Evolutionary conservation across 2,113 vertebrate species (phyloP), one percentile per base, ranked within the genome.

Genomic region (Sceloporus undulatus): DNA sequence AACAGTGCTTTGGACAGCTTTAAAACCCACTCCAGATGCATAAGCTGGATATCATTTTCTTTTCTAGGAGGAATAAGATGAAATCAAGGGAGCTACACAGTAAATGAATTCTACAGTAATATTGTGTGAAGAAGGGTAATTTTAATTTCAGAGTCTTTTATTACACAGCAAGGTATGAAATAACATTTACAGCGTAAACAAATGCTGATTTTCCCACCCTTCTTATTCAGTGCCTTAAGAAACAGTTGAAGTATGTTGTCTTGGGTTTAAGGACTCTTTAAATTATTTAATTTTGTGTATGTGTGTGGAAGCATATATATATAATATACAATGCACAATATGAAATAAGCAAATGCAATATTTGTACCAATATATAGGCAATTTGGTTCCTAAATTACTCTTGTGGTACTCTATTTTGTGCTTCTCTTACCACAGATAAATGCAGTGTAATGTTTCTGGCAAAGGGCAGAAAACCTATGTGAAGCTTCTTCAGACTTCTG

Each of bases 101-200:
- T 73, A 94, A 95, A 93, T 85, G 86, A 95, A 94, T 91, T 79
- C 92, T 90, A 93, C 56, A 94, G 90, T 91, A 94, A 90, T 87
- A 89, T 82, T 94, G 91, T 90, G 88, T 89, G 91, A 93, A 95
- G 91, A 92, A 71, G 38, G 92, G 92, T 94, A 92, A 96, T 95
- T 97, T 95, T 95, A 95, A 96, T 95, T 95, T 95, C 89, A 95
- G 88, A 59, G 89, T 92, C 90, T 94, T 96, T 95, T 94, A 95
- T 95, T 96, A 91, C 87, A 91, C 78, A 94, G 92, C 82, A 94
- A 95, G 92, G 94, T 94, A 96, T 92, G 92, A 96, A 96, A 95
- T 91, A 95, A 94, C 82, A 95, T 95, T 95, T 94, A 94, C 62
- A 91, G 88, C 81, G 92, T 92, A 96, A 96, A 96, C 94, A 96